A percentile compares a stretch with the other conserved stretches of the same genome.
Evolutionary conservation across 2,113 vertebrate species (phyloP).

Genomic region (Elachura formosa): DNA sequence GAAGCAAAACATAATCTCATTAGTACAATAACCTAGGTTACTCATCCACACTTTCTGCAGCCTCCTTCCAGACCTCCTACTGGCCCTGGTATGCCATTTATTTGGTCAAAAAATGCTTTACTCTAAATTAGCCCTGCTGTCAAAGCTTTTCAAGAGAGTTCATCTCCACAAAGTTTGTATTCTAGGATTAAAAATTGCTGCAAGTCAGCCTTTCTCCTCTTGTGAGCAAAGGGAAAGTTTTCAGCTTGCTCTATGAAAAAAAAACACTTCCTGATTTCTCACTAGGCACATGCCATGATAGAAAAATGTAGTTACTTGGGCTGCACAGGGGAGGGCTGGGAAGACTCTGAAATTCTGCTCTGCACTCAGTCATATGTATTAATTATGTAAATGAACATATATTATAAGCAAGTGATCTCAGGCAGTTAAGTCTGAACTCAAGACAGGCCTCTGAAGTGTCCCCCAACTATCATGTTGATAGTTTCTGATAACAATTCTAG

Average conservation of each 20-base stretch:
- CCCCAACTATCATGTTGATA: background rate
- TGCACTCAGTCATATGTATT: background rate
- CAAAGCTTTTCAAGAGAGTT: background rate
- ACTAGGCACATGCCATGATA: background rate
- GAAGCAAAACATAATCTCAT: background rate
- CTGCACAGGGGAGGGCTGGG: fast-evolving
- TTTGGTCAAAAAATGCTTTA: background rate
- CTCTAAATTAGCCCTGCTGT: background rate
- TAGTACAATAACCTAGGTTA: background rate
- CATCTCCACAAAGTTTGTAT: background rate
- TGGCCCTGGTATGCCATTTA: background rate
- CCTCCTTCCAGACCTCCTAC: background rate
- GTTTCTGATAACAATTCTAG: background rate
- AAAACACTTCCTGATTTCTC: background rate
- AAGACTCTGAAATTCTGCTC: background rate
- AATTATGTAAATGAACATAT: background rate
- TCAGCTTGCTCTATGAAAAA: background rate
- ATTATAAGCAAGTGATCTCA: background rate
- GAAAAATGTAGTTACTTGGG: background rate
- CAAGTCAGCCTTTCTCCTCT: background rate
- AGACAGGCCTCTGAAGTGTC: background rate
- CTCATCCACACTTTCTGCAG: background rate
- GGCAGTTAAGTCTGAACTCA: background rate
- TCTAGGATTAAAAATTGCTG: background rate
- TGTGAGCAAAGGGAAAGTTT: background rate